phyloP scores from a whole-genome alignment of 2,113 vertebrate genomes.

The Cacatua alba region DNA sequence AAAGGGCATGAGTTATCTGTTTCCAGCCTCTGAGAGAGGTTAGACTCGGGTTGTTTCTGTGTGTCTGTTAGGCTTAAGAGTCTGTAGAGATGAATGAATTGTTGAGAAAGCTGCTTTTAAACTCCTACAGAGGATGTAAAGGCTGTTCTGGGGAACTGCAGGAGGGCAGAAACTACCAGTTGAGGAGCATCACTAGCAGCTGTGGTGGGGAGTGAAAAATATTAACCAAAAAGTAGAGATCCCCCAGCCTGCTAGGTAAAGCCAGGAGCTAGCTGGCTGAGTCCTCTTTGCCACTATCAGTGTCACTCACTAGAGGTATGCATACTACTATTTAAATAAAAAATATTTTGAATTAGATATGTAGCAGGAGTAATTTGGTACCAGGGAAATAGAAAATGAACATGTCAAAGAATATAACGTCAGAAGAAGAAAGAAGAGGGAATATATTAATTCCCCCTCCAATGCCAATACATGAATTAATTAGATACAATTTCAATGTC shows the following conservation, averaged over 20 bases:
- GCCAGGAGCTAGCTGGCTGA: neutral
- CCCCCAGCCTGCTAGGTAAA: neutral
- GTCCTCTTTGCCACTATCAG: neutral
- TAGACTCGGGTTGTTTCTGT: neutral
- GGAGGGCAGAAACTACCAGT: neutral
- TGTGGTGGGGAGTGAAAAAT: neutral
- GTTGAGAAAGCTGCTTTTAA: neutral
- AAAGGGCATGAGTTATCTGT: neutral
- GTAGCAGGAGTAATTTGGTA: neutral
- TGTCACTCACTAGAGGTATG: neutral
- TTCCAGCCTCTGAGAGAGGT: neutral
- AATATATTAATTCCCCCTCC: neutral
- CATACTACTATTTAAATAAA: neutral
- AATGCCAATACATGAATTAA: neutral
- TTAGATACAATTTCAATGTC: neutral
- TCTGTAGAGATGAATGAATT: neutral
- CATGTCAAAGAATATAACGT: neutral
- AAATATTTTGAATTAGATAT: neutral
- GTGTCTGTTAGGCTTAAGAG: rapidly evolving
- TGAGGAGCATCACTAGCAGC: neutral
- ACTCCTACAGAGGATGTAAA: neutral
- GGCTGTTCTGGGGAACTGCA: neutral
- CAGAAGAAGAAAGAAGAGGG: neutral
- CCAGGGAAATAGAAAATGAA: neutral
- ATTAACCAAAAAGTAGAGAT: neutral